Conservation (phyloP, 2,113 vertebrate species). For the Meriones unguiculatus region DNA sequence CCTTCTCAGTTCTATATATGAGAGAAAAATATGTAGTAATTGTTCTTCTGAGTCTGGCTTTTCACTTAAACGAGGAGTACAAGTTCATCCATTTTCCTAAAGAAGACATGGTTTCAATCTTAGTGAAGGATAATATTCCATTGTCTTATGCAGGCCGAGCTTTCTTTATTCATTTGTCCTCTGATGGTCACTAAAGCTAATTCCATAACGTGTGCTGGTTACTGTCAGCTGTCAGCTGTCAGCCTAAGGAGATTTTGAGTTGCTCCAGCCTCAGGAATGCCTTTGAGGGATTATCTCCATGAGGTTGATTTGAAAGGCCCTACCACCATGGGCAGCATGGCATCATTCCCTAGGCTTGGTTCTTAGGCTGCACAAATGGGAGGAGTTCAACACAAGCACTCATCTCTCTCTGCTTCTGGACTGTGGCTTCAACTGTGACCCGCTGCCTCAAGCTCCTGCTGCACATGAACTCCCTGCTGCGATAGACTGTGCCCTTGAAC, state of each 20-base stretch:
- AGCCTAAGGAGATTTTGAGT: not conserved
- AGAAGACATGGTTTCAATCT: not conserved
- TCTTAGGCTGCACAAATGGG: not conserved
- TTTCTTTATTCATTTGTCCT: not conserved
- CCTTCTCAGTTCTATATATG: not conserved
- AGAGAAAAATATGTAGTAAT: not conserved
- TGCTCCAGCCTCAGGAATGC: not conserved
- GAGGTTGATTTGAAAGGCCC: not conserved
- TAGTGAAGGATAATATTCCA: not conserved
- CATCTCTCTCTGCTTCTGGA: not conserved
- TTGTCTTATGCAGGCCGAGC: not conserved
- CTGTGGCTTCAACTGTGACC: not conserved
- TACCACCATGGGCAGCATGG: not conserved
- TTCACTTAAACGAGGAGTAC: not conserved
- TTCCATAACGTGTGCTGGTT: not conserved
- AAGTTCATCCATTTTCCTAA: not conserved
- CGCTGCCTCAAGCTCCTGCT: not conserved
- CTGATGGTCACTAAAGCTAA: not conserved
- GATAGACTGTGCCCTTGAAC: not conserved
- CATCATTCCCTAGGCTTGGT: not conserved
- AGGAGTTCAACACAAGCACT: not conserved
- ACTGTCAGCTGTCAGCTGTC: not conserved
- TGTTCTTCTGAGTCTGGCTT: not conserved
- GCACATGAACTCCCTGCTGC: not conserved
- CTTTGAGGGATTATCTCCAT: not conserved